A percentile compares a stretch with the other conserved stretches of the same genome.
phyloP scores from a whole-genome alignment of 2,888 invertebrate species.

The Lasioglossum lativentre region DNA sequence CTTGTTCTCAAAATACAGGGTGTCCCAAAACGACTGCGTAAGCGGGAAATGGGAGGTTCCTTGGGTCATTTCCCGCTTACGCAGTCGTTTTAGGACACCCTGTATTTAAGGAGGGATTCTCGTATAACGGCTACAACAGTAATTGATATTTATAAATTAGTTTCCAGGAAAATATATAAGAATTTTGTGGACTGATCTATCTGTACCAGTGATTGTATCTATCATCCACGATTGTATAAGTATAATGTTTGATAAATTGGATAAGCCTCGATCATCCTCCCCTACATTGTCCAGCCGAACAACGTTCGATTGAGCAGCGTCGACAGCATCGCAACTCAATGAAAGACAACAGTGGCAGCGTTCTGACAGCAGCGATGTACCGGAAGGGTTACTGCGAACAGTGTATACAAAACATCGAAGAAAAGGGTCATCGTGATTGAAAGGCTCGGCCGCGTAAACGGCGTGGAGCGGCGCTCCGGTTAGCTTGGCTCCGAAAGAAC shows the following conservation, averaged over 20 bases:
- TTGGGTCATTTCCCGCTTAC: no score
- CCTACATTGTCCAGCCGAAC: not conserved
- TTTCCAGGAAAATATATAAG: not conserved
- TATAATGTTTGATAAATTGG: not conserved
- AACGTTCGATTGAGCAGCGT: not conserved
- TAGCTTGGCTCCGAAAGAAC: not conserved
- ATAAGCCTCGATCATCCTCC: not conserved
- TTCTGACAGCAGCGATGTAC: not conserved
- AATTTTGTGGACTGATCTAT: not conserved
- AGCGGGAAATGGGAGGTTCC: no score
- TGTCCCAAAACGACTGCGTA: no score
- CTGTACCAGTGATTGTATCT: no score
- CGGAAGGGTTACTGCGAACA: not conserved
- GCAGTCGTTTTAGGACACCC: no score
- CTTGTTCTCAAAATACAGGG: no score
- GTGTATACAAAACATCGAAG: constrained; percentile 13
- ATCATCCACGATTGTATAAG: no score
- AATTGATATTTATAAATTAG: not conserved
- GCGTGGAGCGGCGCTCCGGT: not conserved
- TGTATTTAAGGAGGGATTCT: no score
- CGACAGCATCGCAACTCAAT: not conserved
- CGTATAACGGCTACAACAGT: not conserved
- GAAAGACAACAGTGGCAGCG: constrained; percentile 2
- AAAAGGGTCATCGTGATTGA: constrained; percentile 16
- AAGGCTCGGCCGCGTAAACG: constrained; percentile 6